Evolutionary conservation across 1,140 invertebrate genomes (phyloP), one percentile per base, ranked within the genome.

Genomic region (Nasonia vitripennis): DNA sequence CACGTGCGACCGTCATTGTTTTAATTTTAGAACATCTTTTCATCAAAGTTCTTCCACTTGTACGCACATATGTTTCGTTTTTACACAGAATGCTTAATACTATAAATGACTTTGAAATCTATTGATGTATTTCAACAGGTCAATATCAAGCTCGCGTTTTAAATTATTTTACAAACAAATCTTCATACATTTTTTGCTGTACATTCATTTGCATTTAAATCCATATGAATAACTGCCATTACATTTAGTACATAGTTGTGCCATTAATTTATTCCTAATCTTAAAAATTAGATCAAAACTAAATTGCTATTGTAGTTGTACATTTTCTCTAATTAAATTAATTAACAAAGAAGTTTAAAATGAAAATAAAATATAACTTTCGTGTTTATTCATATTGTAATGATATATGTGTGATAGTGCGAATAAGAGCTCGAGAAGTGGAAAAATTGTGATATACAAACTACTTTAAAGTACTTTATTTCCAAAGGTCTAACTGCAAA

Each of bases 401-500:
- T 82, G 77, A 73, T 85, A 78, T 67, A 83, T 80, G 81, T 83
- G 51, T 85, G 83, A 86, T 85, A 89, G 51, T 88, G 17, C 78
- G 74, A 87, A 84, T 81, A 37, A 79, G 86, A 82, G 79, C 45
- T 86, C 11, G 68, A 82, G 34, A 81, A 86, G 86, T 88, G 86
- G 87, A 68, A 88, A 82, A 87, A 87, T 87, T 88, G 86, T 87
- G 86, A 87, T 89, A 88, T 87, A 84, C 84, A 87, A 67, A 85
- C 68, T 77, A 87, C 78, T 87, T 87, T 87, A 84, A 87, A 87
- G 84, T 86, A 84, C 74, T 87, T 87, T 86, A 88, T 86, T 85
- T 73, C 87, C 84, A 89, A 89, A 89, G 86, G 88, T 87, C 84
- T 87, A 88, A 86, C 78, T 87, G 87, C 85, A 84, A 87, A 85